Conservation (phyloP, 2,888 invertebrate genomes). For the Harpagoxenus sublaevis region DNA sequence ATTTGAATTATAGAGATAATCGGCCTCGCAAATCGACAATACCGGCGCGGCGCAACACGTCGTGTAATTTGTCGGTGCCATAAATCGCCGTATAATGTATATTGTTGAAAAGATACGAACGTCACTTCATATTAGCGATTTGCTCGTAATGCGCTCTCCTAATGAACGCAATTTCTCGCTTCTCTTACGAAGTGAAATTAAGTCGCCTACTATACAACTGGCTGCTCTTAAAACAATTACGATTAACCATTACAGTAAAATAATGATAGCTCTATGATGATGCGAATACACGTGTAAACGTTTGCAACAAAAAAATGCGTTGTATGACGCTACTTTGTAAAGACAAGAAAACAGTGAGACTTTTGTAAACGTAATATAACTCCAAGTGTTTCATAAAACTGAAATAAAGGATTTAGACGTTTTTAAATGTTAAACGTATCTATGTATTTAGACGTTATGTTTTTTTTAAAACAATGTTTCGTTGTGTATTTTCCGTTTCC, state of each 20-base stretch:
- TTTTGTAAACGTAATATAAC: neutral
- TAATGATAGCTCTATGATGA: neutral
- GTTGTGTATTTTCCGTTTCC: neutral
- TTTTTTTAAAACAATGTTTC: neutral
- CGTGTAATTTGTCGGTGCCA: constrained; percentile 42
- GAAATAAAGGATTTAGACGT: neutral
- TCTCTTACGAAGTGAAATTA: constrained; percentile 1
- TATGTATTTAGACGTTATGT: neutral
- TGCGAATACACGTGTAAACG: neutral
- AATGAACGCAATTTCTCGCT: constrained; percentile 44
- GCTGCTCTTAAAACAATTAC: neutral
- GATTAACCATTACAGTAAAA: neutral
- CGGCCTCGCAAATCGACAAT: constrained; percentile 27
- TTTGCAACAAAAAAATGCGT: constrained; percentile 10
- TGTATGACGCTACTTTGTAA: neutral
- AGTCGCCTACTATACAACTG: neutral
- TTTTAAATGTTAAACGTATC: no score
- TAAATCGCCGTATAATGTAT: constrained; percentile 56
- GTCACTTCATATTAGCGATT: constrained; percentile 6
- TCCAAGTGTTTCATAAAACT: neutral
- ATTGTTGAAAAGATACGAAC: constrained; percentile 39
- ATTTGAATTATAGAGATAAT: constrained; percentile 55
- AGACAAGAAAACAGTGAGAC: neutral
- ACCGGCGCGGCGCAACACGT: neutral
- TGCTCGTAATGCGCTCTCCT: constrained; percentile 8